Evolutionary conservation across 2,113 vertebrate species (phyloP).

Genomic region (Leptobrachium leishanense): DNA sequence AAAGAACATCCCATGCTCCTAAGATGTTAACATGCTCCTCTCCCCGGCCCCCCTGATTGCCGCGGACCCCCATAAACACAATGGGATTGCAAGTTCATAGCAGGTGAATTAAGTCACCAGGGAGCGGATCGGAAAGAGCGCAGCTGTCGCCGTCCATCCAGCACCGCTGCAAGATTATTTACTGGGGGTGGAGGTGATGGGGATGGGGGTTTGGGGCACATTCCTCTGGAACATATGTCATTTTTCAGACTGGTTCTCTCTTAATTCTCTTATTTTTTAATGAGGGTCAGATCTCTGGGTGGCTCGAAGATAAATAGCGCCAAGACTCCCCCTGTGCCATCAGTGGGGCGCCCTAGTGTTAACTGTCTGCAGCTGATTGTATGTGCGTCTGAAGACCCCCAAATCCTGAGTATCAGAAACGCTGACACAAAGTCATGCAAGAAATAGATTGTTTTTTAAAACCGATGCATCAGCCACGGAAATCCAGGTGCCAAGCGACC

Average conservation of each 20-base stretch:
- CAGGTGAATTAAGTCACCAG: constrained; percentile 46
- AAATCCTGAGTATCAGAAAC: too few species aligned
- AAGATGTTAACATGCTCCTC: constrained; percentile 27
- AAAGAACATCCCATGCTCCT: background rate
- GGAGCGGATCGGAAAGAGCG: constrained; percentile 25
- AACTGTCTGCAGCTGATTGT: background rate
- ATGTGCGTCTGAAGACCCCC: background rate
- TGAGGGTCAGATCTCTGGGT: background rate
- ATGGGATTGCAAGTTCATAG: constrained; percentile 39
- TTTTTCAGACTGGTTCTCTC: constrained; percentile 15
- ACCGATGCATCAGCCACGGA: too few species aligned
- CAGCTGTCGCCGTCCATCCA: constrained; percentile 66
- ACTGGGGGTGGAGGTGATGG: constrained; percentile 21
- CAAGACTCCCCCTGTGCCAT: background rate
- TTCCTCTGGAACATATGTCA: constrained; percentile 60
- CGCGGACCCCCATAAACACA: constrained; percentile 8
- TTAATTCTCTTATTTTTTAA: background rate
- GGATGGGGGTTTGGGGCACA: constrained; percentile 51
- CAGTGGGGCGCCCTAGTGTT: constrained; percentile 3
- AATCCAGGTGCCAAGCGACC: too few species aligned
- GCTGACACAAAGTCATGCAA: too few species aligned
- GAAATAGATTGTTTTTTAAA: too few species aligned
- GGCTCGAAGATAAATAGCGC: background rate
- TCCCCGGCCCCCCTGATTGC: background rate
- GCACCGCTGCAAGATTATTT: constrained; percentile 54